Percentiles rank a stretch among this genome's conserved stretches.
These are phyloP conservation scores for Halictus ligatus DNA, from an alignment of 2,888 invertebrate genomes.

Conservation along the genomic window DNA sequence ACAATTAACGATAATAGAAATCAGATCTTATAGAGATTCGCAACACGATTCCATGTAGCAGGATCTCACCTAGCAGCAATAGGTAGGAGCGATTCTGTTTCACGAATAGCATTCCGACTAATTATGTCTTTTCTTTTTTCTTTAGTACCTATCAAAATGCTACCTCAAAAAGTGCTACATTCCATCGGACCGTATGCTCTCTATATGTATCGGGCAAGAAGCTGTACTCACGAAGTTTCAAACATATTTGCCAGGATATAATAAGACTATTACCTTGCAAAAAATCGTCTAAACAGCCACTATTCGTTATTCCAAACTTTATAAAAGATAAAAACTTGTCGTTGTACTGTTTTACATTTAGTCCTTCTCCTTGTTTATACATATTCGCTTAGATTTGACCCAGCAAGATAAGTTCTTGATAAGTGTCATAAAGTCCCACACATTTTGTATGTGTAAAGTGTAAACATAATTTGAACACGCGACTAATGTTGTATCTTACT, in stretches of 20 bases:
- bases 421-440: constrained; percentile 34
- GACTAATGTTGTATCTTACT: constrained; percentile 25
- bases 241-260: constrained; percentile 48
- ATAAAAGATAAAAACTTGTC: constrained; percentile 74
- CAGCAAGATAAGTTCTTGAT: constrained; percentile 48
- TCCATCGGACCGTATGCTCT: neutral
- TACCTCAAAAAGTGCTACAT: constrained; percentile 22
- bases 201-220: constrained; percentile 33
- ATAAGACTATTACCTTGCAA: constrained; percentile 53
- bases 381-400: constrained; percentile 59
- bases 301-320: constrained; percentile 65
- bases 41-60: constrained; percentile 31
- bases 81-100: neutral
- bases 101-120: constrained; percentile 17
- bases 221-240: constrained; percentile 30
- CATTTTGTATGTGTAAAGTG: constrained; percentile 1
- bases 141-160: constrained; percentile 1
- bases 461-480: constrained; percentile 32
- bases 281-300: constrained; percentile 62
- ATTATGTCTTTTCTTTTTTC: constrained; percentile 28
- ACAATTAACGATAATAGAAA: constrained; percentile 38
- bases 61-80: constrained; percentile 12
- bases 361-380: constrained; percentile 46
- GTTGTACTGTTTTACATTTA: constrained; percentile 69
- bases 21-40: constrained; percentile 48